These are phyloP conservation scores for Leptinotarsa texana DNA, from an alignment of 1,140 invertebrate species.

Conservation along the genomic window DNA sequence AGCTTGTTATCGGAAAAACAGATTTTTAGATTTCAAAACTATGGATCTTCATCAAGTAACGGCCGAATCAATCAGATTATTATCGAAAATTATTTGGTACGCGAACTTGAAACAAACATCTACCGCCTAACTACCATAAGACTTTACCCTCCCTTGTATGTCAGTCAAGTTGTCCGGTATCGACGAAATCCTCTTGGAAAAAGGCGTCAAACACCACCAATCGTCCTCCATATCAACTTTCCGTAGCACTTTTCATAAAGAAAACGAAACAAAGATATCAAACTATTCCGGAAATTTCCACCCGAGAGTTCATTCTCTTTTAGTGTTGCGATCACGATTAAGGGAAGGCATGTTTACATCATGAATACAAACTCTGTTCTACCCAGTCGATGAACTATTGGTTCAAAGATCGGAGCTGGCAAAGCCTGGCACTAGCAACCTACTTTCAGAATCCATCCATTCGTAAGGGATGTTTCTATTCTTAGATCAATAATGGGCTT, in stretches of 20 bases:
- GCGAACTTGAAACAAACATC: not conserved
- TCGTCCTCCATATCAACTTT: slow-evolving; percentile 42
- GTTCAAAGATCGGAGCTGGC: not conserved
- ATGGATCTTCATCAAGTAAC: too few relatives aligned
- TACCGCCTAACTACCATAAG: not conserved
- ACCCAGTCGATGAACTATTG: not conserved
- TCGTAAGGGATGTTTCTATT: slow-evolving; percentile 7
- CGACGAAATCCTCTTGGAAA: slow-evolving; percentile 54
- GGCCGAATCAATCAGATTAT: too few relatives aligned
- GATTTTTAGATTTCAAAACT: too few relatives aligned
- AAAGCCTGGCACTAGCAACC: not conserved
- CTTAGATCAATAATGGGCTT: not conserved
- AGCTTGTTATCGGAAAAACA: too few relatives aligned
- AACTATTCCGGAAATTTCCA: too few relatives aligned
- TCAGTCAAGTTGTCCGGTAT: slow-evolving; percentile 65
- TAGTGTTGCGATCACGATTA: not conserved
- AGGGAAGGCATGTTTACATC: too few relatives aligned
- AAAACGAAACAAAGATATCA: slow-evolving; percentile 2
- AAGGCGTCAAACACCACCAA: slow-evolving; percentile 66
- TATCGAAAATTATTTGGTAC: too few relatives aligned
- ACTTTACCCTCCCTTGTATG: slow-evolving; percentile 62
- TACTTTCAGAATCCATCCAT: not conserved
- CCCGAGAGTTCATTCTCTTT: too few relatives aligned
- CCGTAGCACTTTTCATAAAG: not conserved
- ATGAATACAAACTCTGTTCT: too few relatives aligned